Percentiles rank a stretch among this genome's conserved stretches.
Evolutionary conservation across 1,140 invertebrate genomes (phyloP).

Genomic region (Cotesia typhae): DNA sequence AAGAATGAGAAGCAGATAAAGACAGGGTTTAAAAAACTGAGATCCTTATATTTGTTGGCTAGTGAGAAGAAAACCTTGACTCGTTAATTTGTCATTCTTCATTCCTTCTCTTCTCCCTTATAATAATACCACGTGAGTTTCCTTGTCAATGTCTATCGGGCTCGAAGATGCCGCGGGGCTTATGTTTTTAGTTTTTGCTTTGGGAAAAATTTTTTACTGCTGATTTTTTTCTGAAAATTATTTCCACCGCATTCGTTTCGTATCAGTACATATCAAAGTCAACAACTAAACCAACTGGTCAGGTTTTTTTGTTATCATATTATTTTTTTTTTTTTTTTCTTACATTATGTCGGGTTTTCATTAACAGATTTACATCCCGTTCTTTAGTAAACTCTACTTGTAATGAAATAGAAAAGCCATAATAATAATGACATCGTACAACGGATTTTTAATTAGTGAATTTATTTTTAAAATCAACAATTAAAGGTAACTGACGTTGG

Average conservation of each 20-base stretch:
- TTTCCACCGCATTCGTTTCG: conserved; percentile 16
- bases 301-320: too few relatives aligned
- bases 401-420: conserved; percentile 27
- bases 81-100: conserved; percentile 53
- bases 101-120: conserved; percentile 14
- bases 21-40: not conserved
- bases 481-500: conserved; percentile 1
- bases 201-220: not conserved
- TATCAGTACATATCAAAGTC: not conserved
- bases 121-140: conserved; percentile 7
- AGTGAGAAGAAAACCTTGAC: conserved; percentile 43
- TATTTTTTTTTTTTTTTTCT: conserved; percentile 20
- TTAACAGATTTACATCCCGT: conserved; percentile 26
- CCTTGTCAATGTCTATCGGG: conserved; percentile 31
- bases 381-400: not conserved
- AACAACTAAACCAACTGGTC: not conserved
- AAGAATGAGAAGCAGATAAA: not conserved
- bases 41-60: conserved; percentile 26
- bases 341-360: conserved; percentile 13
- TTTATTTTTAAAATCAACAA: not conserved
- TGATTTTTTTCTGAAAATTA: conserved; percentile 13
- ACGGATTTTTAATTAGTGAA: conserved; percentile 10
- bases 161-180: conserved; percentile 33
- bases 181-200: conserved; percentile 28
- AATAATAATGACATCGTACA: not conserved